Evolutionary conservation across 1,140 invertebrate species (phyloP).

Genomic region (Coptotermes formosanus): DNA sequence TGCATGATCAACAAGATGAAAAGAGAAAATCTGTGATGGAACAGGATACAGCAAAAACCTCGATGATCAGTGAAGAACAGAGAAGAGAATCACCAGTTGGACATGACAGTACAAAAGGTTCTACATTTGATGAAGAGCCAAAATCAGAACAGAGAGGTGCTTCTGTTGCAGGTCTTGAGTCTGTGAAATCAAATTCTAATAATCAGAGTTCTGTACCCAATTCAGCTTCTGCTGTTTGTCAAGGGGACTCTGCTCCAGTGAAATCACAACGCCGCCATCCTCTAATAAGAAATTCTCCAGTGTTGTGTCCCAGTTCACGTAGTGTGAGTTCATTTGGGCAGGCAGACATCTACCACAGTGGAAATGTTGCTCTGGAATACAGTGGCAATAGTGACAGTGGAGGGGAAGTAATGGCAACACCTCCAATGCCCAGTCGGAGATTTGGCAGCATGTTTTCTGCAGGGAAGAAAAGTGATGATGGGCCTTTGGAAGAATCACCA

Average conservation of each 20-base stretch:
- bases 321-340: background rate
- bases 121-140: background rate
- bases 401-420: constrained; percentile 27
- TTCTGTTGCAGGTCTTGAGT: background rate
- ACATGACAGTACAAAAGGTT: background rate
- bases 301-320: background rate
- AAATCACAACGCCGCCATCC: constrained; percentile 10
- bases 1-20: background rate
- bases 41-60: background rate
- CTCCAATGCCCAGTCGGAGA: constrained; percentile 22
- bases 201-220: background rate
- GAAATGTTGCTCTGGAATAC: background rate
- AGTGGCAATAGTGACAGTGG: constrained; percentile 29
- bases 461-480: background rate
- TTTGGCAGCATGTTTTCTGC: background rate
- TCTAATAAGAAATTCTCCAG: background rate
- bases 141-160: background rate
- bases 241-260: background rate
- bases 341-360: background rate
- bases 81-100: background rate
- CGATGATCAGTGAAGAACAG: background rate
- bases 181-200: background rate
- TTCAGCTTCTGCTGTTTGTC: background rate
- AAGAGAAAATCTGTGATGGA: background rate
- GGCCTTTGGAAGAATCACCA: background rate